Evolutionary conservation across 2,113 vertebrate species (phyloP).

Genomic region (Scytalopus superciliaris): DNA sequence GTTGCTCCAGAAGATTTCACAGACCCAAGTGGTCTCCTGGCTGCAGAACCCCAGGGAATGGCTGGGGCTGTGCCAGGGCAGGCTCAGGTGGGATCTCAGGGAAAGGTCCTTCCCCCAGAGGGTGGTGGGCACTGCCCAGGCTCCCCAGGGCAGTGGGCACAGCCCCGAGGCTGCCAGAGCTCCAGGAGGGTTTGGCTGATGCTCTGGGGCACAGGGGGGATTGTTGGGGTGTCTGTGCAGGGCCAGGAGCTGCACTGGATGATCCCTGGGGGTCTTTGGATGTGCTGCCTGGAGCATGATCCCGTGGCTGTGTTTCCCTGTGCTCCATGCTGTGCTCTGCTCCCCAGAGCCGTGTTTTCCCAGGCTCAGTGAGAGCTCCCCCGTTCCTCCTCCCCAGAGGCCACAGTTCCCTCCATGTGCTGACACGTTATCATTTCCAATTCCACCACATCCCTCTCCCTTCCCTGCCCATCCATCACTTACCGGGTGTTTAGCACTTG

Average conservation of each 20-base stretch:
- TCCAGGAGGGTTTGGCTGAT: not conserved
- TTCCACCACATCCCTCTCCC: accelerated
- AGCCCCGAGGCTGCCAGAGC: not conserved
- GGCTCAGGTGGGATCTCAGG: not conserved
- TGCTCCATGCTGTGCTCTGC: not conserved
- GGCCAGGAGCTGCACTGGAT: not conserved
- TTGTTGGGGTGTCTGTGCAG: too few species aligned
- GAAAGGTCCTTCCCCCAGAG: not conserved
- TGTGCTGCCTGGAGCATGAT: too few species aligned
- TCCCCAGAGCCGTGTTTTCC: accelerated
- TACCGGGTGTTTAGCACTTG: not conserved
- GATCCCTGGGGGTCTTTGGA: not conserved
- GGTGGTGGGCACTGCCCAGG: not conserved
- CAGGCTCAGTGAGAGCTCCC: not conserved
- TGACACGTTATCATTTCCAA: accelerated
- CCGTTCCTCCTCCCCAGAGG: not conserved
- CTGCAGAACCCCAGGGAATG: not conserved
- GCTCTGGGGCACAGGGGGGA: too few species aligned
- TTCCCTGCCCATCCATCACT: not conserved
- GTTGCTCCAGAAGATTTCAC: not conserved
- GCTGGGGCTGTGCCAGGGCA: not conserved
- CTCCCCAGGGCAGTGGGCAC: not conserved
- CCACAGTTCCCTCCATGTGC: not conserved
- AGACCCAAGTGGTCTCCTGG: not conserved
- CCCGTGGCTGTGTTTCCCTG: not conserved